Evolutionary conservation across 1,140 invertebrate genomes (phyloP).

Genomic region (Apocrypta bakeri): DNA sequence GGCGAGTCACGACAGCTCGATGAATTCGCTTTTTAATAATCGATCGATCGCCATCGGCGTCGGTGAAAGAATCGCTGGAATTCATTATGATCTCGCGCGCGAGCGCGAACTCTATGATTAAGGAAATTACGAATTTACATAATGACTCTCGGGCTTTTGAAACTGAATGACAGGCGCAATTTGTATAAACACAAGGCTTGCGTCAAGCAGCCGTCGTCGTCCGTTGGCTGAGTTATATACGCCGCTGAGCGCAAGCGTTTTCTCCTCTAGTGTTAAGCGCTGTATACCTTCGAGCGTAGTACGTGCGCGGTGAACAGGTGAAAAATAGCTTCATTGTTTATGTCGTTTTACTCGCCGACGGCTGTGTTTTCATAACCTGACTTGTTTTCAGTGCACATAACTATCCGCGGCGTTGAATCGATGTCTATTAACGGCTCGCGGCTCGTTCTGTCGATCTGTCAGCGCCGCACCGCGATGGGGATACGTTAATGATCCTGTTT

Average conservation of each 20-base stretch:
- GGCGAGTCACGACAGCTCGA: slow-evolving; percentile 53
- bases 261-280: no score
- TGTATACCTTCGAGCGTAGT: no score
- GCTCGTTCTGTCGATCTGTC: slow-evolving; percentile 7
- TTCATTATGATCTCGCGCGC: neutral
- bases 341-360: slow-evolving; percentile 9
- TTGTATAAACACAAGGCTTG: slow-evolving; percentile 35
- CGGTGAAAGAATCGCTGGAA: slow-evolving; percentile 28
- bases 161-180: slow-evolving; percentile 55
- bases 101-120: slow-evolving; percentile 22
- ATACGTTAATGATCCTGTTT: slow-evolving; percentile 9
- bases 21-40: slow-evolving; percentile 51
- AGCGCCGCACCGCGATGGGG: neutral
- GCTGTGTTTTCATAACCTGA: slow-evolving; percentile 14
- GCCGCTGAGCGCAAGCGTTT: neutral
- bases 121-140: slow-evolving; percentile 49
- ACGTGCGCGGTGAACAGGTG: neutral
- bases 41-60: slow-evolving; percentile 45
- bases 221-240: neutral
- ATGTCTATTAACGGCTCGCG: slow-evolving; percentile 5
- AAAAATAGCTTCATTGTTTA: slow-evolving; percentile 47
- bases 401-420: neutral
- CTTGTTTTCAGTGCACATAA: neutral
- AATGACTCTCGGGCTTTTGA: slow-evolving; percentile 42
- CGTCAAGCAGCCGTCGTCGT: slow-evolving; percentile 25